Conservation (phyloP, 2,888 invertebrate species). For the Tenthredo mesomela region DNA sequence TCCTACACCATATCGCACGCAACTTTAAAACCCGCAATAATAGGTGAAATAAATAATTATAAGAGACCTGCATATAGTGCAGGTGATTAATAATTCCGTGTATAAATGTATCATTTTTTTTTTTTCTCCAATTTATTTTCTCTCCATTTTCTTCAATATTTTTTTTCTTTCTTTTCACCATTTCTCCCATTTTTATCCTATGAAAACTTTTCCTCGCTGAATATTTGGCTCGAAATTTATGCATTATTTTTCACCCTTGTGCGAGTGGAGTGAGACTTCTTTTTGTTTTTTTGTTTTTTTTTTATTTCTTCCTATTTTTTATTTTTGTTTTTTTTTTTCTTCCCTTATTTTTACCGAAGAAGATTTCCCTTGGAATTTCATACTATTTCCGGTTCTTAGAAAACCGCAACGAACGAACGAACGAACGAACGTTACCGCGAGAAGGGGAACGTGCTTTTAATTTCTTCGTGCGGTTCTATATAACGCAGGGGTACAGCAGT, state of each 20-base stretch:
- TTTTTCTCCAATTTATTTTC: background rate
- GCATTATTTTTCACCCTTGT: background rate
- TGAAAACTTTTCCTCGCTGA: background rate
- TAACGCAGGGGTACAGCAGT: background rate
- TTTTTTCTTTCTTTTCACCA: background rate
- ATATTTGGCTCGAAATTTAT: background rate
- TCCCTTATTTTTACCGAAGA: background rate
- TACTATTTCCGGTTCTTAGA: slow-evolving; percentile 34
- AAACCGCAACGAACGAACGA: slow-evolving; percentile 16
- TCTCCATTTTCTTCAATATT: background rate
- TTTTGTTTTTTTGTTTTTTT: background rate
- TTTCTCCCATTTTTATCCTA: background rate
- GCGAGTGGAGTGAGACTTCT: background rate
- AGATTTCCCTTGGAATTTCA: slow-evolving; percentile 43
- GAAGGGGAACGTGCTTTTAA: slow-evolving; percentile 16
- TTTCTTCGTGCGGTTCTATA: background rate
- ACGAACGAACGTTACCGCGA: background rate
- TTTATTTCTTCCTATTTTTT: background rate
- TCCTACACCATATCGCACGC: background rate
- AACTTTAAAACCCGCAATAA: background rate
- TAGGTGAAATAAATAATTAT: background rate
- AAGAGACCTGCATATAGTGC: background rate
- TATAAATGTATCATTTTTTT: background rate
- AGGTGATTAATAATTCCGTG: background rate
- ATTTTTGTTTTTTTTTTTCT: background rate